These are phyloP conservation scores for Oxystoma pomonae DNA, from an alignment of 2,888 invertebrate species.

Conservation along the genomic window DNA sequence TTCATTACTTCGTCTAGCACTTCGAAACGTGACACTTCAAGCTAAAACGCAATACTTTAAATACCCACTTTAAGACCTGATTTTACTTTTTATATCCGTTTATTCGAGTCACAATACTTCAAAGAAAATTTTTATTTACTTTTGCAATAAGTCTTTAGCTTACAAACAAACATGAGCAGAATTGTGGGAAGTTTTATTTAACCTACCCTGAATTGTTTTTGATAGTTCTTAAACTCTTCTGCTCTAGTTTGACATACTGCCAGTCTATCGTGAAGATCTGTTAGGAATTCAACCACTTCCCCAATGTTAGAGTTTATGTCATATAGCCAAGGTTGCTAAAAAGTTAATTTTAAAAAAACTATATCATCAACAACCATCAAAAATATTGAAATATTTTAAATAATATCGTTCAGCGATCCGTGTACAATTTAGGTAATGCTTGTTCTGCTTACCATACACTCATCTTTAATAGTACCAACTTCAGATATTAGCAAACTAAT, in stretches of 20 bases:
- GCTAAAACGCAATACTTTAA: too few relatives aligned
- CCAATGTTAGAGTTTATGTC: constrained; percentile 67
- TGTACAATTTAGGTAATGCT: too few relatives aligned
- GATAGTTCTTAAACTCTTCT: constrained; percentile 72
- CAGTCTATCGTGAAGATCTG: constrained; percentile 60
- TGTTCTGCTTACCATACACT: constrained; percentile 59
- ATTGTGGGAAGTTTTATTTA: not conserved
- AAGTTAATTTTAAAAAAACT: too few relatives aligned
- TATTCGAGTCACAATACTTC: too few relatives aligned
- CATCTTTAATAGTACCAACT: constrained; percentile 67
- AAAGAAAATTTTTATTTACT: too few relatives aligned
- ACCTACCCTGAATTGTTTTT: constrained; percentile 76
- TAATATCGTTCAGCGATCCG: too few relatives aligned
- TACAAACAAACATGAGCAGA: too few relatives aligned
- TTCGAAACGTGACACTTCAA: constrained; percentile 80
- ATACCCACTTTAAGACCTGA: too few relatives aligned
- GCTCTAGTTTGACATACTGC: constrained; percentile 62
- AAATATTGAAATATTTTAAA: too few relatives aligned
- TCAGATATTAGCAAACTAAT: constrained; percentile 68
- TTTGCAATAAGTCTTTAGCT: too few relatives aligned
- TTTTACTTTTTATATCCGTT: too few relatives aligned
- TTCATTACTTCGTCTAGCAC: constrained; percentile 74
- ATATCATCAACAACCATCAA: too few relatives aligned
- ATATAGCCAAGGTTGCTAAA: constrained; percentile 69
- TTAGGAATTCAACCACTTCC: constrained; percentile 61